Evolutionary conservation across 2,888 invertebrate genomes (phyloP), one percentile per base, ranked within the genome.

Genomic region (Smittia sp.): DNA sequence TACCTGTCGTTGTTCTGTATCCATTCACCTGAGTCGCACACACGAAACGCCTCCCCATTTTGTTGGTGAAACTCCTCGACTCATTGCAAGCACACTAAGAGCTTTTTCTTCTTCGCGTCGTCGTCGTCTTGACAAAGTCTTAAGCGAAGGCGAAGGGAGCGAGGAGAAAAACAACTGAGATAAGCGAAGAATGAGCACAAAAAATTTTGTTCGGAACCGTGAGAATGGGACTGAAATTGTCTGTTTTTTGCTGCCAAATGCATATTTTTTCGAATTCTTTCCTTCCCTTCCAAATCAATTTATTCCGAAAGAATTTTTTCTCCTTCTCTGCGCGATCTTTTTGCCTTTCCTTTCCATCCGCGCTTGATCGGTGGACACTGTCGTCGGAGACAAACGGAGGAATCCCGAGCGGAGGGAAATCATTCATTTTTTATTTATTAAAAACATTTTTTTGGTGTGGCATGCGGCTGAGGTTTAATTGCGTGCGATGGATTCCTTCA

Each of bases 181-280:
- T 52, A 69, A 52, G 38, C 46, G 52, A 54, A 25, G 63, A 58
- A 58, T 58, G 58, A 22, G 54, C 69, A 69, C 27, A 69, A 69
- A 69, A 69, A 54, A 69, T 27, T 54, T 58, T 58, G 70, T 58
- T 70, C 27, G 25, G 13, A 72, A 72, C 72, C 72, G 72, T 72
- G 72, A 72, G 72, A 72, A 72, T 72, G 72, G 72, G 72, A 72
- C 72, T 72, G 72, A 72, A 72, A 62, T 72, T 22, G 22, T 24
- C 20, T 63, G 58, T 62, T 72, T 72, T 39, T 27, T 69, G 69
- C 52, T 54, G 54, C 25, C 3, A 63, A 63, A 63, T 63, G 63
- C 63, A 63, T 72, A 62, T 62, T 62, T 72, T 54, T 39, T 62
- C 38, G 20, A 72, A 72, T 72, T 72, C 69, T 39, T 67, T 69